A percentile compares a stretch with the other conserved stretches of the same genome.
Conservation (phyloP, 2,888 invertebrate genomes). For the Tipula lateralis region DNA sequence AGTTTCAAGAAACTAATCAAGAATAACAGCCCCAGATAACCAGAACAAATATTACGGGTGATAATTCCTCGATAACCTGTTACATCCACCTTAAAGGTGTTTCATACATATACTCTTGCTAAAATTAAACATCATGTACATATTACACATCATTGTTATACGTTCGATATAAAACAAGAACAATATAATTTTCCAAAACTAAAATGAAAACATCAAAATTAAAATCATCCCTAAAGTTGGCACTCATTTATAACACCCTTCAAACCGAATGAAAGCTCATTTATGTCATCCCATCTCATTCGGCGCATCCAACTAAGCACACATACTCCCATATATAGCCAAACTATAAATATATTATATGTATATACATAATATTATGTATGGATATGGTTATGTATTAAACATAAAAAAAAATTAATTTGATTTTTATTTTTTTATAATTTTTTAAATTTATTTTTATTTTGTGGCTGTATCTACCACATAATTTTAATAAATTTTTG, state of each 20-base stretch:
- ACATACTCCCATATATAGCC: background rate
- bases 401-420: background rate
- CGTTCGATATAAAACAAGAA: background rate
- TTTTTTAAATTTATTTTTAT: conserved; percentile 11
- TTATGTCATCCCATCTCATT: background rate
- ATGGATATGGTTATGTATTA: background rate
- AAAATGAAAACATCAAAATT: background rate
- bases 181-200: background rate
- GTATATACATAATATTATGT: no score
- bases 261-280: background rate
- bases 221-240: background rate
- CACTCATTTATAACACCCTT: background rate
- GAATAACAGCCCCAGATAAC: no score
- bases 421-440: background rate
- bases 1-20: no score
- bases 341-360: no score
- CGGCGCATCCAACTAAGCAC: background rate
- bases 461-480: background rate
- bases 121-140: background rate
- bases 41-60: no score
- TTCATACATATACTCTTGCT: no score
- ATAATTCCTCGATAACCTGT: no score
- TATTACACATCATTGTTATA: background rate
- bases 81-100: no score
- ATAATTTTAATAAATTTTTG: background rate